Evolutionary conservation across 2,888 invertebrate species (phyloP), one percentile per base, ranked within the genome.

Genomic region (Amorpha juglandis): DNA sequence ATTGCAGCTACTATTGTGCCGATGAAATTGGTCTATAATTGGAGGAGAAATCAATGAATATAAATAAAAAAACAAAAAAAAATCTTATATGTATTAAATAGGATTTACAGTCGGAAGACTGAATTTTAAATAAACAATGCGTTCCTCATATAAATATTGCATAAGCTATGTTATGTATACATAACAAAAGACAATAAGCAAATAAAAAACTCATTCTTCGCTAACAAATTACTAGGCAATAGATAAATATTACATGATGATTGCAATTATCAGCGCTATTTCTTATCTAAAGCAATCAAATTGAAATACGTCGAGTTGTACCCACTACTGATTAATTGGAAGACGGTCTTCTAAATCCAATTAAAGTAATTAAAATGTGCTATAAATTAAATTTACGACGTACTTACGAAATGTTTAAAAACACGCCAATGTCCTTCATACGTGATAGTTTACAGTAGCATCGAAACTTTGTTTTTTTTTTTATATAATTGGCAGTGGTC

Each of bases 281-380:
- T n/a, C 9, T 42, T 3, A 42, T 8, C 9, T 7, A 16, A 38
- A 11, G n/a, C n/a, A n/a, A 53, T n/a, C 38, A 74, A 69, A 70
- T 69, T 68, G n/a, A 63, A 65, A 67, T 55, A 63, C 42, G 62
- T 12, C 52, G 12, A 63, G 50, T 27, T 27, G 42, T 16, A 62
- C 65, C 35, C 55, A 58, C 62, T 21, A 72, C 69, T 74, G 71
- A 77, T 75, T 72, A 67, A 71, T 74, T 74, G 67, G 72, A 72
- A 69, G 63, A 62, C 52, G 67, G 47, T 69, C 66, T 64, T 62
- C 64, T 65, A 66, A 70, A 68, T 64, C 64, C 73, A 71, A 79
- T 77, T 74, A 79, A 27, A 72, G 72, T 70, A 76, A 78, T 78
- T 78, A 78, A 77, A 71, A 62, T 70, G 55, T 64, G 69, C 68